Evolutionary conservation across 2,888 invertebrate genomes (phyloP), one percentile per base, ranked within the genome.

Genomic region (Andrena camellia): DNA sequence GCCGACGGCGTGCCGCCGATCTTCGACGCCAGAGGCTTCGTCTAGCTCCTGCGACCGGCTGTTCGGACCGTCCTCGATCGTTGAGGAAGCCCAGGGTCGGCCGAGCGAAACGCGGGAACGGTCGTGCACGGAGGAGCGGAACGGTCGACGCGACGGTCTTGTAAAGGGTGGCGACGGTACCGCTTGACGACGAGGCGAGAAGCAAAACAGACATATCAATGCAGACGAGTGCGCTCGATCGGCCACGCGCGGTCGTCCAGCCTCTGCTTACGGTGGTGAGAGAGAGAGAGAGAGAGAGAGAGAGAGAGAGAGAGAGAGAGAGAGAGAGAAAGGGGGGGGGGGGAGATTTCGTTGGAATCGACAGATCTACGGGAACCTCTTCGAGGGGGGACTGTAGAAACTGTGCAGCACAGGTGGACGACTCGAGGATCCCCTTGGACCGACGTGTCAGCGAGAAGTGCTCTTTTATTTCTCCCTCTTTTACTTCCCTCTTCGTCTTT

Each of bases 31-130:
- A 90, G 89, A 83, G 90, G 88, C 59, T 73, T 89, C 86, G 93
- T 93, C 88, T 93, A 93, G 93, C 90, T 92, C 88, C 85, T 81
- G 81, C 77, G 31, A 62, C 62, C 62, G 54, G 26, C 62, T 52
- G 75, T 64, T 48, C 79, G 81, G 84, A 75, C 81, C 84, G 79
- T 78, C 78, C 77, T 69, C 77, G 78, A 66, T 76, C 80, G 78
- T 75, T 71, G 78, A 74, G 42, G 50, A 50, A 26, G 57, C 71
- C 71, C 31, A 17, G 50, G 57, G 33, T 26, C 59, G 78, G 67
- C 59, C 42, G 59, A 20, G 4, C n/a, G 29, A 50, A 26, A 57
- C 23, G 71, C 50, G 29, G 20, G 60, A 35, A 23, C 26, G 54
- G 33, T 42, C 59, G 59, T 13, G 23, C 57, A 68, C 57, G 13